Percentiles rank a stretch among this genome's conserved stretches.
Conservation (phyloP, 2,113 vertebrate genomes). For the Aramus guarauna region DNA sequence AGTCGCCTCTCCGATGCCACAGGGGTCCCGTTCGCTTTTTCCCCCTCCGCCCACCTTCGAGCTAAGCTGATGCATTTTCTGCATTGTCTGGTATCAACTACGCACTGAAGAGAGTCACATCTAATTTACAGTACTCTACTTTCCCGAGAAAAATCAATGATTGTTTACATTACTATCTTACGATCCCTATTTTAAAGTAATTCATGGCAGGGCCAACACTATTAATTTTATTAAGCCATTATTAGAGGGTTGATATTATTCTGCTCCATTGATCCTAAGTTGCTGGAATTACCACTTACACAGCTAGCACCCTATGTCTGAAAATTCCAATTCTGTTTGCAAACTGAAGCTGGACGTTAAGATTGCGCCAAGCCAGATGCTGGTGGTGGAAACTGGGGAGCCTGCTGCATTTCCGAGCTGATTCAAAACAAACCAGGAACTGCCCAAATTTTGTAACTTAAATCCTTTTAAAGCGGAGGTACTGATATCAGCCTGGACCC, state of each 20-base stretch:
- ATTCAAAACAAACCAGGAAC: neutral
- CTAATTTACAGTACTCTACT: constrained; percentile 29
- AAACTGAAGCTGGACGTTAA: neutral
- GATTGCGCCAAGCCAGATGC: neutral
- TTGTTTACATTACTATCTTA: constrained; percentile 62
- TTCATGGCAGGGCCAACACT: constrained; percentile 26
- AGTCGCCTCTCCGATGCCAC: neutral
- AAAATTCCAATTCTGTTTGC: constrained; percentile 42
- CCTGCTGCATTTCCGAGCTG: neutral
- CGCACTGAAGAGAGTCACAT: neutral
- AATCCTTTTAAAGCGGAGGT: neutral
- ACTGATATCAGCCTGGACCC: neutral
- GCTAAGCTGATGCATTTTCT: neutral
- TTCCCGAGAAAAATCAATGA: constrained; percentile 60
- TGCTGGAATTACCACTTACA: constrained; percentile 63
- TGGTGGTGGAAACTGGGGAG: neutral
- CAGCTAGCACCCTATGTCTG: neutral
- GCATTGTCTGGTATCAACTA: neutral
- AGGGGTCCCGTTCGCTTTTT: neutral
- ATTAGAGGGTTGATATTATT: constrained; percentile 66
- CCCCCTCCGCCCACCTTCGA: neutral
- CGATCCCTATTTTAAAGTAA: constrained; percentile 66
- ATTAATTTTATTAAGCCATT: constrained; percentile 65
- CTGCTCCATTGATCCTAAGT: constrained; percentile 60
- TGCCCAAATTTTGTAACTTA: neutral